phyloP scores from a whole-genome alignment of 64 coral and sea anemone genomes.

The Trachythela sp. region DNA sequence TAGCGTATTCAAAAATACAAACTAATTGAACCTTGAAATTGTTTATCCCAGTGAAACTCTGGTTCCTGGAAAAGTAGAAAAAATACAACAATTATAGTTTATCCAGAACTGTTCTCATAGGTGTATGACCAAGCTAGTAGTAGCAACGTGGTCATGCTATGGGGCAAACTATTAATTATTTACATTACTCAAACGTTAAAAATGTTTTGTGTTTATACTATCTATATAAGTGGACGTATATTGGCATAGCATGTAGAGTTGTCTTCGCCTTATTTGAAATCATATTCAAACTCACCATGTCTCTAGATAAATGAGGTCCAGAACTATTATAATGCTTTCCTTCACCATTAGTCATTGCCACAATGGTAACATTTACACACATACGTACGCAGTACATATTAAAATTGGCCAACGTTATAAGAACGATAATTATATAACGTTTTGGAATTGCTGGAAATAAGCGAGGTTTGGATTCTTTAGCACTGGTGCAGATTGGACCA shows the following conservation, averaged over 20 bases:
- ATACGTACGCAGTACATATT: slow-evolving; percentile 71
- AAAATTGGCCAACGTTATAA: slow-evolving; percentile 54
- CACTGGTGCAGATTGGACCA: neutral
- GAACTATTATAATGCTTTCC: slow-evolving; percentile 19
- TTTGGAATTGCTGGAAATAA: slow-evolving; percentile 38
- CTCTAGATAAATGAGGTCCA: neutral
- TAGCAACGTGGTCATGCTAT: neutral
- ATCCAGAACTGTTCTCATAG: neutral
- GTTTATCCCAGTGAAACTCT: slow-evolving; percentile 61
- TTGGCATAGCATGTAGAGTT: too few species aligned
- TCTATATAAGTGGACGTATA: too few species aligned
- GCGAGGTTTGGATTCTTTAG: neutral
- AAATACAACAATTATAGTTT: neutral
- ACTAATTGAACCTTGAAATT: slow-evolving; percentile 57
- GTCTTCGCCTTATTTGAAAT: too few species aligned
- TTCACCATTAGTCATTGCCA: slow-evolving; percentile 45
- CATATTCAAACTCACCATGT: neutral
- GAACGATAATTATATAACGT: slow-evolving; percentile 52
- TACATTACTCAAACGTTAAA: too few species aligned
- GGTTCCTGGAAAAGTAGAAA: slow-evolving; percentile 30
- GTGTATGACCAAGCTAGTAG: neutral
- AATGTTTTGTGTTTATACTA: too few species aligned
- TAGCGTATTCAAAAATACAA: too few species aligned
- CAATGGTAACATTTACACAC: slow-evolving; percentile 64
- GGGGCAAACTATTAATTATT: too few species aligned